Conservation (phyloP, 2,888 invertebrate species). For the Sinhomidia bicolor region DNA sequence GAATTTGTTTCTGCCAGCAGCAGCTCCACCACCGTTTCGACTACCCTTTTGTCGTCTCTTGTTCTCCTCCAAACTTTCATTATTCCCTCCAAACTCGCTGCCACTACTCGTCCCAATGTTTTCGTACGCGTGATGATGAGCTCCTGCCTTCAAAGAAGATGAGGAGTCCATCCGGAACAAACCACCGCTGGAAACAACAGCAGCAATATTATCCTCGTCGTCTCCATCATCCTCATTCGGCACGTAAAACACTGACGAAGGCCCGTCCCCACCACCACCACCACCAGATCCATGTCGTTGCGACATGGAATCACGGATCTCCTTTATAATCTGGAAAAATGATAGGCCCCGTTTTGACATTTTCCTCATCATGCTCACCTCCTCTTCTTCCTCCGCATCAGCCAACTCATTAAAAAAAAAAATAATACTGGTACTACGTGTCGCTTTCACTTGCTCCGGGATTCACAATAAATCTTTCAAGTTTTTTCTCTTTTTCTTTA, state of each 20-base stretch:
- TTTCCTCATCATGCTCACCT: constrained; percentile 56
- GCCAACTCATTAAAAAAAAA: constrained; percentile 20
- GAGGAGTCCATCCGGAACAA: constrained; percentile 71
- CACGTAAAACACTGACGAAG: constrained; percentile 75
- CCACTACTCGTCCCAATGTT: constrained; percentile 72
- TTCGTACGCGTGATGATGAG: constrained; percentile 65
- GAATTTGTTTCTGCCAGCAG: constrained; percentile 59
- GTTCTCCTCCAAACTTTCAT: constrained; percentile 52
- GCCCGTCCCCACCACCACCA: constrained; percentile 50
- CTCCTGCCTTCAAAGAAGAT: constrained; percentile 34
- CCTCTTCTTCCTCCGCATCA: neutral
- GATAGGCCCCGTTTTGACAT: constrained; percentile 67
- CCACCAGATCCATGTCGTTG: constrained; percentile 42
- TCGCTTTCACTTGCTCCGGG: neutral
- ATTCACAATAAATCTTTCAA: constrained; percentile 12
- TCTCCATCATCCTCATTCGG: constrained; percentile 65
- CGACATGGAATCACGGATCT: constrained; percentile 65
- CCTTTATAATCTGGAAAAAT: constrained; percentile 71
- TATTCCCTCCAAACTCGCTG: constrained; percentile 66
- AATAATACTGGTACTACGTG: neutral
- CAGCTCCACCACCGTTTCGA: neutral
- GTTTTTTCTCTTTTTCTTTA: neutral
- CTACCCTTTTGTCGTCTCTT: constrained; percentile 30
- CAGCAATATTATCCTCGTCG: constrained; percentile 49
- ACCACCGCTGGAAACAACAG: constrained; percentile 16